Conservation (phyloP, 2,113 vertebrate genomes). For the Neogale vison region DNA sequence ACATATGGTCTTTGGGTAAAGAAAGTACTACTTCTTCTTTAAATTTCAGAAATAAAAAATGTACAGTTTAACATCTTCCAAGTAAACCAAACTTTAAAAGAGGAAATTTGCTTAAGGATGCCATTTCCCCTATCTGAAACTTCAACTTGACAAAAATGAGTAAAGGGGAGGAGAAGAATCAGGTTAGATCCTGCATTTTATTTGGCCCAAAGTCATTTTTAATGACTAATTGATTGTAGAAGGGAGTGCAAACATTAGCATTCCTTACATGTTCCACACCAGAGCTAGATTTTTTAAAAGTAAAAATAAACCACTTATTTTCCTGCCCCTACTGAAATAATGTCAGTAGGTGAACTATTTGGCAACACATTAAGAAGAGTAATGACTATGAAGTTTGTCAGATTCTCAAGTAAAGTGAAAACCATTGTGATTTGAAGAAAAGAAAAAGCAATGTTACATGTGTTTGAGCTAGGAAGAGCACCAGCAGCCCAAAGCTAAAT, state of each 20-base stretch:
- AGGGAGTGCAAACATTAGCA: not conserved
- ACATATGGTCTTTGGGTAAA: constrained; percentile 68
- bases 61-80: constrained; percentile 67
- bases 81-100: constrained; percentile 70
- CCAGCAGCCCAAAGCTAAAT: not conserved
- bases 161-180: not conserved
- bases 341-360: not conserved
- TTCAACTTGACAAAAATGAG: constrained; percentile 48
- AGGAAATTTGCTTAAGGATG: constrained; percentile 48
- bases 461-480: not conserved
- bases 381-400: not conserved
- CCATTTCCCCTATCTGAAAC: constrained; percentile 68
- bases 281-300: not conserved
- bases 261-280: not conserved
- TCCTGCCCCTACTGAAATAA: not conserved
- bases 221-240: constrained; percentile 30
- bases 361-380: not conserved
- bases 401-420: not conserved
- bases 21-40: not conserved
- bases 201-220: constrained; percentile 52
- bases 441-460: not conserved
- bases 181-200: constrained; percentile 45
- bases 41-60: constrained; percentile 71
- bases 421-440: not conserved
- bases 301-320: not conserved